Evolutionary conservation across 2,113 vertebrate genomes (phyloP).

Genomic region (Vimba vimba): DNA sequence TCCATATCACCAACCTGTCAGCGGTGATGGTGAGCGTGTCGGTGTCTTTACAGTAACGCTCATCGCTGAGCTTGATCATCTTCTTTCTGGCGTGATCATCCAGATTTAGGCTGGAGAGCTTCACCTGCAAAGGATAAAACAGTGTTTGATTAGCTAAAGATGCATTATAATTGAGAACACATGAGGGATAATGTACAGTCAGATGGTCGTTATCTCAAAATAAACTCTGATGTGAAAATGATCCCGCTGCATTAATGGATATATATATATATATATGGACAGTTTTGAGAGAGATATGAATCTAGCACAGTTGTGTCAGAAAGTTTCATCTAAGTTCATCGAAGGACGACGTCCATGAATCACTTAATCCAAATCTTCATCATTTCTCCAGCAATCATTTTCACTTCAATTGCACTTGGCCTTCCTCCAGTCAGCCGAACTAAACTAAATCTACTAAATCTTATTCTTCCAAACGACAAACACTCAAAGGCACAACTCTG

Average conservation of each 20-base stretch:
- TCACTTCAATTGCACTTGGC: background rate
- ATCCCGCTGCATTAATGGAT: background rate
- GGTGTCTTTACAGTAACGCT: constrained; percentile 82
- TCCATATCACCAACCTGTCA: constrained; percentile 79
- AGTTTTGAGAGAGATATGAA: too few relatives aligned
- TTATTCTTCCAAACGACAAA: constrained; percentile 2
- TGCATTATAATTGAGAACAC: background rate
- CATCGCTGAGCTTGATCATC: constrained; percentile 86
- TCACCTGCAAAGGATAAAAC: constrained; percentile 76
- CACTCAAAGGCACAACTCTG: background rate
- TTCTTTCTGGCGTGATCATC: constrained; percentile 93
- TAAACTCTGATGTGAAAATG: background rate
- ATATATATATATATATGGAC: too few relatives aligned
- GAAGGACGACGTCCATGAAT: background rate
- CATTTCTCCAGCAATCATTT: constrained; percentile 2
- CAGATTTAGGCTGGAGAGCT: constrained; percentile 89
- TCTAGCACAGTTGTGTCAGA: too few relatives aligned
- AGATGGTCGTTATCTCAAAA: background rate
- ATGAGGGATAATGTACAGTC: background rate
- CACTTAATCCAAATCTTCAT: constrained; percentile 8
- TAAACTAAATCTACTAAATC: background rate
- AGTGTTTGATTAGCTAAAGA: background rate
- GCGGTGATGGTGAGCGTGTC: constrained; percentile 86
- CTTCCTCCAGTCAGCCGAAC: background rate
- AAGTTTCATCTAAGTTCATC: background rate